Percentiles rank a stretch among this genome's conserved stretches.
phyloP scores from a whole-genome alignment of 2,797 vertebrate genomes.

The Orientallactaga sibirica region DNA sequence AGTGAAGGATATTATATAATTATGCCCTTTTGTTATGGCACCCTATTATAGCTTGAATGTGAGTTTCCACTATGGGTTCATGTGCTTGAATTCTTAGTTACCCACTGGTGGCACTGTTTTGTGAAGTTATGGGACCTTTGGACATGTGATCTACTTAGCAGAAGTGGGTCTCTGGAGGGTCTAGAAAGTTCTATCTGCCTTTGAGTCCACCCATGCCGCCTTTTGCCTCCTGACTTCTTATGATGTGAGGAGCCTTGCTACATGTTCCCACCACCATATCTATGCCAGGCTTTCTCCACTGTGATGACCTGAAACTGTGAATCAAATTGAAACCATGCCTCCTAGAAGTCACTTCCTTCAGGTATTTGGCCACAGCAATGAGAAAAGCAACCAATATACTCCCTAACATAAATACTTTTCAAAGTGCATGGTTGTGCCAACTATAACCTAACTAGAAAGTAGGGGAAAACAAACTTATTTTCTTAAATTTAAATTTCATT shows the following conservation, averaged over 20 bases:
- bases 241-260: no score
- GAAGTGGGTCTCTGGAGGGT: background rate
- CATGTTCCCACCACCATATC: no score
- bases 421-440: background rate
- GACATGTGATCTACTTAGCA: background rate
- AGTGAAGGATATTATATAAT: background rate
- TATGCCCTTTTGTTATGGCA: background rate
- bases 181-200: no score
- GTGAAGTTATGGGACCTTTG: background rate
- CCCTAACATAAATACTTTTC: background rate
- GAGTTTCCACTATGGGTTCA: background rate
- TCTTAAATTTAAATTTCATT: conserved; percentile 56
- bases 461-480: conserved; percentile 39
- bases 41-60: background rate
- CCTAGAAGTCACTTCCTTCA: background rate
- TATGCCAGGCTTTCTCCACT: background rate
- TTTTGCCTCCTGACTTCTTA: background rate
- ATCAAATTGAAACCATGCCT: background rate
- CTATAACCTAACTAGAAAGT: conserved; percentile 52
- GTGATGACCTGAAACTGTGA: background rate
- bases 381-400: background rate
- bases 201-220: no score
- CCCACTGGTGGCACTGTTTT: background rate
- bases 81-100: background rate
- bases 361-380: background rate